A percentile compares a stretch with the other conserved stretches of the same genome.
These are phyloP conservation scores for Platanista minor DNA, from an alignment of 2,113 vertebrate species.

Conservation along the genomic window DNA sequence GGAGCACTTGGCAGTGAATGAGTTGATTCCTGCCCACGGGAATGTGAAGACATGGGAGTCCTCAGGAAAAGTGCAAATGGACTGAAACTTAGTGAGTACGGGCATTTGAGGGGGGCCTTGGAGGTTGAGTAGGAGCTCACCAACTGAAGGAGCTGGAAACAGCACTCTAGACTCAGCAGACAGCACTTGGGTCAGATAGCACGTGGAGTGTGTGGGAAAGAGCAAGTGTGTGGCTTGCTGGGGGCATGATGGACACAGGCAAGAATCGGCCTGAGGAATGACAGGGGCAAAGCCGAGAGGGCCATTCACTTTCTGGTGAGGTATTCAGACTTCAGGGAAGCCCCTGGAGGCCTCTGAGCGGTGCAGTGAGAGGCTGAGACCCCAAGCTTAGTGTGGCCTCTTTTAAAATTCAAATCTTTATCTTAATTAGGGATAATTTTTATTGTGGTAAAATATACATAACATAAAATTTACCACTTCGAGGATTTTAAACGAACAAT, in stretches of 20 bases:
- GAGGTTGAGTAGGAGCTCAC: neutral
- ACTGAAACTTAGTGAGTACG: neutral
- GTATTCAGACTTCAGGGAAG: neutral
- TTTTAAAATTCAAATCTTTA: neutral
- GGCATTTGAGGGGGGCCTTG: neutral
- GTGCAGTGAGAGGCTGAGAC: neutral
- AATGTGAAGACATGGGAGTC: neutral
- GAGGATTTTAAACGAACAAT: too few species aligned
- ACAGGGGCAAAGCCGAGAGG: neutral
- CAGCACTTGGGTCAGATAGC: neutral
- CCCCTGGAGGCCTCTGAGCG: neutral
- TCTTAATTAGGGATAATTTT: neutral
- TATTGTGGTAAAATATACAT: neutral
- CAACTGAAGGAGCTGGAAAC: neutral
- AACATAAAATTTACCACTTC: neutral
- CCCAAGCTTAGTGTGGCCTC: neutral
- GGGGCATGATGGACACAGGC: rapidly evolving
- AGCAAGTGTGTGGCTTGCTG: rapidly evolving
- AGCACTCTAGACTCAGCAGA: neutral
- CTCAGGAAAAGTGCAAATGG: neutral
- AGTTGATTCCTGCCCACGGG: neutral
- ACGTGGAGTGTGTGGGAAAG: neutral
- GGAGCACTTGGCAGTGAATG: neutral
- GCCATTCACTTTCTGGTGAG: neutral
- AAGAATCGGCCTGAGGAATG: neutral